Base-by-base conservation (phyloP, 37 sponge, comb jelly and placozoan species). In the Beroe ovata region DNA sequence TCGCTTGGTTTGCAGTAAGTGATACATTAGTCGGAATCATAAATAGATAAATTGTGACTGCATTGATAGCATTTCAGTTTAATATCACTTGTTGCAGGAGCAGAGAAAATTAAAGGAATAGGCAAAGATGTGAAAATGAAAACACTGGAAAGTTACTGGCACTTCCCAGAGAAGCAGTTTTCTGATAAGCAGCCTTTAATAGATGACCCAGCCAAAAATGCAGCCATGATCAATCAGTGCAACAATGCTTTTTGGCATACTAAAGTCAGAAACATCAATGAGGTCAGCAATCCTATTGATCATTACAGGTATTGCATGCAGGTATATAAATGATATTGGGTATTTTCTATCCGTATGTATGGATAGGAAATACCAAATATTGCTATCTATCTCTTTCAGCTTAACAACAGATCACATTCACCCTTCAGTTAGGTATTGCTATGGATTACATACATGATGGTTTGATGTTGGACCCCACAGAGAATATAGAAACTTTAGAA, bases 401-500 rank as follows among this genome's bases (percentile, higher is more conserved):
- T n/a, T n/a, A n/a, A n/a, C n/a, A n/a, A n/a, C n/a, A n/a, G n/a
- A n/a, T n/a, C n/a, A n/a, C n/a, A n/a, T n/a, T n/a, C n/a, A 4
- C 26, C n/a, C 34, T 77, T 77, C 84, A 77, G 84, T 36, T 77
- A 1, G 84, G 41, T 42, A 77, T 23, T 23, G 42, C 54, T 40
- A 77, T 77, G 54, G 33, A 77, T 42, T 77, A 42, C 28, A 77
- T 77, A 16, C 84, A 77, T 42, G 84, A 77, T 77, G 84, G 84
- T 41, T 35, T 77, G 47, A 39, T 77, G 42, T 42, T 77, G 4
- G 54, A 42, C 33, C 29, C 23, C 29, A 6, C 29, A n/a, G 84
- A 77, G 4, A 19, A 36, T 35, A 77, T 40, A 19, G 84, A 77
- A 22, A 77, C 84, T 11, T n/a, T 42, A 0, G 84, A 77, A 40